A percentile compares a stretch with the other conserved stretches of the same genome.
phyloP scores from a whole-genome alignment of 2,888 invertebrate genomes.

The Acleris sparsana region DNA sequence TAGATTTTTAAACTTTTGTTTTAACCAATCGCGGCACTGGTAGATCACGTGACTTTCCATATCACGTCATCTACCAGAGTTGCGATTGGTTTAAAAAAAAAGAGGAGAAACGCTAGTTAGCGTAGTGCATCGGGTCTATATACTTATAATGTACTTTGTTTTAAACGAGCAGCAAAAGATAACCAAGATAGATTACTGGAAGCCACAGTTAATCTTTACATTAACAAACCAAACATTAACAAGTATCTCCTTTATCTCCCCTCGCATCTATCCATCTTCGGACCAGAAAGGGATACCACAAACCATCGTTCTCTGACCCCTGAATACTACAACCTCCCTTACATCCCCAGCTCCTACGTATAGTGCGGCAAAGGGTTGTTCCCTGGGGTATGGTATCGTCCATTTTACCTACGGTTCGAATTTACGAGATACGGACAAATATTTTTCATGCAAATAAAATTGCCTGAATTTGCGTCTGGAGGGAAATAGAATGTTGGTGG shows the following conservation, averaged over 20 bases:
- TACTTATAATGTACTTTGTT: too few relatives aligned
- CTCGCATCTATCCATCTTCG: conserved; percentile 20
- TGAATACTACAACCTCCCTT: neutral
- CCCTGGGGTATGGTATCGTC: conserved; percentile 49
- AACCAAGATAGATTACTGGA: too few relatives aligned
- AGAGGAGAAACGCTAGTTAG: too few relatives aligned
- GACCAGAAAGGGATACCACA: conserved; percentile 26
- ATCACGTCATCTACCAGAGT: too few relatives aligned
- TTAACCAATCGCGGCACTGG: too few relatives aligned
- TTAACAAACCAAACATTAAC: conserved; percentile 12
- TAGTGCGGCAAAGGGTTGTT: conserved; percentile 43
- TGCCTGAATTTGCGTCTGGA: conserved; percentile 37
- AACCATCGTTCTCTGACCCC: conserved; percentile 17
- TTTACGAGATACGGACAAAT: conserved; percentile 42
- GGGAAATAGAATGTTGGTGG: conserved; percentile 28
- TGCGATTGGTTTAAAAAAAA: too few relatives aligned
- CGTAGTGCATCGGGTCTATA: too few relatives aligned
- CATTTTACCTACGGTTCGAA: conserved; percentile 41
- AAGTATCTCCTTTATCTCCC: conserved; percentile 17
- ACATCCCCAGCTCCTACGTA: conserved; percentile 12
- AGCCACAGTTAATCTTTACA: neutral
- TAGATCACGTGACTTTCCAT: too few relatives aligned
- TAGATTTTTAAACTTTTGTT: too few relatives aligned
- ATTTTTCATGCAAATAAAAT: conserved; percentile 54
- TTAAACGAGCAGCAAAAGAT: too few relatives aligned